Evolutionary conservation across 2,797 vertebrate genomes (phyloP).

Genomic region (Megaceryle alcyon): DNA sequence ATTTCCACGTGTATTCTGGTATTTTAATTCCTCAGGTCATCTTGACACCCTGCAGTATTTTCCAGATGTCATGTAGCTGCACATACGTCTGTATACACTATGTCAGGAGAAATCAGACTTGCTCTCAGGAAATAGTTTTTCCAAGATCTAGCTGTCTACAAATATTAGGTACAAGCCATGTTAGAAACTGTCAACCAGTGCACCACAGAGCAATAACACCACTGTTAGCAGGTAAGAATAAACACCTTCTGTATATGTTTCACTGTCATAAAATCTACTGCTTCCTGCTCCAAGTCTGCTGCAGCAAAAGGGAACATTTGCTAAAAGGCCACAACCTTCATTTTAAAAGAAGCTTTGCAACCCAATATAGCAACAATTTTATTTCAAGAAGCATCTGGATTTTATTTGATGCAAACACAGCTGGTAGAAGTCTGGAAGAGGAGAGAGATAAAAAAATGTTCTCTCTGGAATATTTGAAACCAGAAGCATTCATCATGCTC

Average conservation of each 20-base stretch:
- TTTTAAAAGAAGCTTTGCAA: background rate
- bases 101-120: background rate
- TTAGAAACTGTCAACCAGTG: background rate
- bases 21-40: background rate
- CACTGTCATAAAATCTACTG: background rate
- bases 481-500: slow-evolving; percentile 28
- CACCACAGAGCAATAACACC: background rate
- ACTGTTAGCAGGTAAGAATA: background rate
- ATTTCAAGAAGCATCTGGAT: slow-evolving; percentile 44
- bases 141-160: background rate
- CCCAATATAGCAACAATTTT: background rate
- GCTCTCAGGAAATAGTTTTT: background rate
- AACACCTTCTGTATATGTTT: background rate
- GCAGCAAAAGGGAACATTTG: background rate
- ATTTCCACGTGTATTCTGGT: background rate
- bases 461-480: slow-evolving; percentile 53
- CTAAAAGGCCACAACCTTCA: background rate
- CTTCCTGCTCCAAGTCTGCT: background rate
- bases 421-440: slow-evolving; percentile 5
- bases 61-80: background rate
- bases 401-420: slow-evolving; percentile 34
- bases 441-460: slow-evolving; percentile 22
- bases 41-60: background rate
- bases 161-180: background rate
- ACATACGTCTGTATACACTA: background rate